Evolutionary conservation across 2,797 vertebrate species (phyloP), one percentile per base, ranked within the genome.

Genomic region (Ptychobarbus kaznakovi): DNA sequence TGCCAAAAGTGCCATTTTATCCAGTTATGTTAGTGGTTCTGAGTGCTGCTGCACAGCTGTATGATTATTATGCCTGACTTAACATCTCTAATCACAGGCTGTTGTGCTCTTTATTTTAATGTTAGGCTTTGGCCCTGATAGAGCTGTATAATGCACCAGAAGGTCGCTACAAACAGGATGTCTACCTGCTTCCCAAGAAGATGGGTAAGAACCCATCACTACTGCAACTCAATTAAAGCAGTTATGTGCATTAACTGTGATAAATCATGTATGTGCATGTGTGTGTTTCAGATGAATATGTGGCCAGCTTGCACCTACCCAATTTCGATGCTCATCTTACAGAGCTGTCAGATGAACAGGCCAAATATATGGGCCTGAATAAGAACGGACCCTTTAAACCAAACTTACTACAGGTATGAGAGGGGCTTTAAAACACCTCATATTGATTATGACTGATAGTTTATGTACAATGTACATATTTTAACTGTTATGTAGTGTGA

Each of bases 81-180:
- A 65, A 68, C 72, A 61, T 56, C 35, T 84, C 63, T 69, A 44
- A 76, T 84, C 73, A 28, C 51, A 44, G 74, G 12, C n/a, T 86
- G 69, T 49, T 89, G 38, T 79, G 85, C 74, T 84, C 51, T 84
- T 49, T 90, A 18, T 80, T 56, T 80, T 66, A 76, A 51, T 81
- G 53, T 65, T 84, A 99, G 97, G 98, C 98, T 69, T 93, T 98
- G 94, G 98, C 98, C 80, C 93, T 99, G 92, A 99, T 99, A 74
- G 98, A 99, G 92, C 94, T 99, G 86, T 99, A 97, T 92, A 99
- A 99, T 0, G 97, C 97, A 70, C 98, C 98, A 0, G 98, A 99
- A 89, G 98, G 98, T 46, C 97, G 98, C 38, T 99, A 99, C 93
- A 99, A 99, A 91, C 98, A 99, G 92, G 98, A 99, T 3, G 98